These are phyloP conservation scores for Mormyrops boulengeri DNA, from an alignment of 2,797 vertebrate species.

Conservation along the genomic window DNA sequence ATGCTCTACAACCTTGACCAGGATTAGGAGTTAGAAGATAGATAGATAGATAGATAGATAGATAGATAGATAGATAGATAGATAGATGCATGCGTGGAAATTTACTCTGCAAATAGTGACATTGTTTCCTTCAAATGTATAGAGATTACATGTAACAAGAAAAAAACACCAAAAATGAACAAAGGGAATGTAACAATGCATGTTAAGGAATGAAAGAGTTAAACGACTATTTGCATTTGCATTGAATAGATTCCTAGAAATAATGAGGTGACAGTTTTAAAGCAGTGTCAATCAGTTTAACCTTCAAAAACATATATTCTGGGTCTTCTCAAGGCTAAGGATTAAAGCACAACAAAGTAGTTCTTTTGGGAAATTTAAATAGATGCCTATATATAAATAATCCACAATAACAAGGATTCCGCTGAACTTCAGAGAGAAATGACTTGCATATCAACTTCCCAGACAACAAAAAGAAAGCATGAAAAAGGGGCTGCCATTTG, in stretches of 20 bases:
- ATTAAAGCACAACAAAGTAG: background rate
- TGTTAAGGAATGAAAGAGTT: background rate
- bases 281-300: background rate
- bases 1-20: background rate
- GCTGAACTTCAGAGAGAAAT: background rate
- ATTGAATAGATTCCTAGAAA: background rate
- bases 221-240: background rate
- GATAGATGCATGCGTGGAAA: background rate
- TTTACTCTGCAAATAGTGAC: background rate
- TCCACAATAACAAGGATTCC: background rate
- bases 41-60: background rate
- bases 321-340: background rate
- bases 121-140: background rate
- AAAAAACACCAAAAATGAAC: background rate
- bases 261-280: background rate
- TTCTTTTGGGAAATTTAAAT: background rate
- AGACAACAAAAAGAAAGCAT: background rate
- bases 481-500: background rate
- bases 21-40: background rate
- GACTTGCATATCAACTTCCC: background rate
- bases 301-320: background rate
- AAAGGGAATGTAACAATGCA: background rate
- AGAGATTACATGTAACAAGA: background rate
- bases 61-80: background rate
- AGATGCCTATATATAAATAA: background rate